Evolutionary conservation across 2,113 vertebrate species (phyloP).

Genomic region (Platysternon megacephalum): DNA sequence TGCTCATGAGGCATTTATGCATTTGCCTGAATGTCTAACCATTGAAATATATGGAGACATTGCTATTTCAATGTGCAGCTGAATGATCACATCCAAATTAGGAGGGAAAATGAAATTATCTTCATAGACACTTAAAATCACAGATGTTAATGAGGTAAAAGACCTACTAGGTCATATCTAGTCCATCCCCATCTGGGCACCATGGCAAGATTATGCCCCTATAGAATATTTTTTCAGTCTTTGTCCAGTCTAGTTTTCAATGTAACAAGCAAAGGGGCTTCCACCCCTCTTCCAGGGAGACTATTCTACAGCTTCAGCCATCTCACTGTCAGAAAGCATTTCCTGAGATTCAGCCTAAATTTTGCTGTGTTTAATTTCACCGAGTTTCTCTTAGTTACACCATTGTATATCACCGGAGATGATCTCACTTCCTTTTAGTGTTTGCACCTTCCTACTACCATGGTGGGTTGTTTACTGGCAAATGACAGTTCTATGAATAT

Average conservation of each 20-base stretch:
- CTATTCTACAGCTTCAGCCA: neutral
- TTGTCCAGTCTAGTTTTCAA: neutral
- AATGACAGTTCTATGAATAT: neutral
- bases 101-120: neutral
- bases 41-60: neutral
- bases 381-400: neutral
- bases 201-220: neutral
- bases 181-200: neutral
- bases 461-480: neutral
- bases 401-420: neutral
- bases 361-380: neutral
- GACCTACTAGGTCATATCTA: neutral
- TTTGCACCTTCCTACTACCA: neutral
- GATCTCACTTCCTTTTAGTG: neutral
- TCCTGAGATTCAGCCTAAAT: neutral
- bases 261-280: neutral
- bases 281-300: neutral
- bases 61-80: neutral
- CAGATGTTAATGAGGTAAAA: neutral
- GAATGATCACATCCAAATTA: neutral
- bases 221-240: neutral
- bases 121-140: neutral
- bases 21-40: neutral
- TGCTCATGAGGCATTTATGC: fast-evolving
- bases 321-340: neutral